phyloP scores from a whole-genome alignment of 2,797 vertebrate species.

The Megalops cyprinoides region DNA sequence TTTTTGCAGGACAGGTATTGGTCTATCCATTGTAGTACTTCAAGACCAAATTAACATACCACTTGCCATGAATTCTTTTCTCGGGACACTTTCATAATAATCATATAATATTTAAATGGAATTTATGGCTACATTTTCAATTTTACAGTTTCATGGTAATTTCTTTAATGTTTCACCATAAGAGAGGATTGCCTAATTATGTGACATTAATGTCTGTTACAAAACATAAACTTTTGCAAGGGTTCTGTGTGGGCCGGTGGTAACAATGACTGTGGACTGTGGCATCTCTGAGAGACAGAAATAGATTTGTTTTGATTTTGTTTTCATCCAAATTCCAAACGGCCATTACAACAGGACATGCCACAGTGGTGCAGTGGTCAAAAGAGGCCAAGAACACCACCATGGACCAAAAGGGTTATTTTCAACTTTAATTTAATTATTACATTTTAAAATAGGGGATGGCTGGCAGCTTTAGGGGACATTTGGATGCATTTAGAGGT shows the following conservation, averaged over 20 bases:
- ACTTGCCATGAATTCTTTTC: background rate
- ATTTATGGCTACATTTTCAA: too few species aligned
- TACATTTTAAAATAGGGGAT: too few species aligned
- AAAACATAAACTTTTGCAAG: background rate
- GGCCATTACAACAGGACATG: background rate
- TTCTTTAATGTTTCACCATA: background rate
- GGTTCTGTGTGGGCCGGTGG: background rate
- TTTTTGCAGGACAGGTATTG: background rate
- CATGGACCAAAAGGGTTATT: too few species aligned
- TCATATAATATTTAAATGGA: background rate
- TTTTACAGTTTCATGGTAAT: background rate
- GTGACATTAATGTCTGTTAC: background rate
- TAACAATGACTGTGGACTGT: background rate
- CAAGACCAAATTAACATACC: background rate
- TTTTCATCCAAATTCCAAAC: background rate
- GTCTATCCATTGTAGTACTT: background rate
- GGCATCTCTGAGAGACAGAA: background rate
- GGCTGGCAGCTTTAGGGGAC: too few species aligned
- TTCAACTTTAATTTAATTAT: too few species aligned
- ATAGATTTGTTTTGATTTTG: constrained; percentile 1
- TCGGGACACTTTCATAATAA: background rate
- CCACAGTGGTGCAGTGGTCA: background rate
- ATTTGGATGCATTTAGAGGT: too few species aligned
- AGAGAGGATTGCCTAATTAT: background rate
- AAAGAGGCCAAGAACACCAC: too few species aligned